These are phyloP conservation scores for Meloidogyne floridensis DNA, from an alignment of 1,140 invertebrate genomes.

Conservation along the genomic window DNA sequence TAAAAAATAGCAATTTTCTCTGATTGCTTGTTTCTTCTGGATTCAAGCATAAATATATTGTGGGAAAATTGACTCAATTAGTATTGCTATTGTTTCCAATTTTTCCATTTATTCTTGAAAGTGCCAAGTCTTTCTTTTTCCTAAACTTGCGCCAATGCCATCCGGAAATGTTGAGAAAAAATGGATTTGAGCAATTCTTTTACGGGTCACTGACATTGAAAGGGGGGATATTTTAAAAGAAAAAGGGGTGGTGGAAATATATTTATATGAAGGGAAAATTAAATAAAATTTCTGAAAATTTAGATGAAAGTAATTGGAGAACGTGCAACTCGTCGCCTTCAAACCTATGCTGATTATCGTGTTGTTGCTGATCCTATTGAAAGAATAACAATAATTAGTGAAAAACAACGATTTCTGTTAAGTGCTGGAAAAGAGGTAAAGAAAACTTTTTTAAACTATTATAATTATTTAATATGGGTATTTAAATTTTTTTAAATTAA, in stretches of 20 bases:
- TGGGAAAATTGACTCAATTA: background rate
- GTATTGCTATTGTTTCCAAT: background rate
- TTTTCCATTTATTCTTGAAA: background rate
- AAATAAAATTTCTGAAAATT: background rate
- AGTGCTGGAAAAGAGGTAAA: slow-evolving; percentile 31
- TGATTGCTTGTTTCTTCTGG: too few species aligned
- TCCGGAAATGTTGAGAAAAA: slow-evolving; percentile 5
- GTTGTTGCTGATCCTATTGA: slow-evolving; percentile 21
- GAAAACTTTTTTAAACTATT: background rate
- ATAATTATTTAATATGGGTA: too few species aligned
- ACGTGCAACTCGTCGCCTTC: background rate
- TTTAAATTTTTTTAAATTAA: too few species aligned
- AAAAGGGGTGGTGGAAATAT: background rate
- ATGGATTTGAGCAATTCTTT: background rate
- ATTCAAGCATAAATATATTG: too few species aligned
- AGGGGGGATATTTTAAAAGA: background rate
- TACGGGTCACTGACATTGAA: background rate
- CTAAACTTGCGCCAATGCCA: background rate
- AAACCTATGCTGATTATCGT: slow-evolving; percentile 24
- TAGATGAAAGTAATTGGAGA: slow-evolving; percentile 21
- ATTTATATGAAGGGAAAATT: background rate
- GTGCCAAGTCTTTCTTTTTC: background rate
- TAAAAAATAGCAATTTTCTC: too few species aligned
- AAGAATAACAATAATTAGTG: slow-evolving; percentile 14
- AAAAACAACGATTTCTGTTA: slow-evolving; percentile 19